Evolutionary conservation across 2,888 invertebrate genomes (phyloP), one percentile per base, ranked within the genome.

Genomic region (Pandemis corylana): DNA sequence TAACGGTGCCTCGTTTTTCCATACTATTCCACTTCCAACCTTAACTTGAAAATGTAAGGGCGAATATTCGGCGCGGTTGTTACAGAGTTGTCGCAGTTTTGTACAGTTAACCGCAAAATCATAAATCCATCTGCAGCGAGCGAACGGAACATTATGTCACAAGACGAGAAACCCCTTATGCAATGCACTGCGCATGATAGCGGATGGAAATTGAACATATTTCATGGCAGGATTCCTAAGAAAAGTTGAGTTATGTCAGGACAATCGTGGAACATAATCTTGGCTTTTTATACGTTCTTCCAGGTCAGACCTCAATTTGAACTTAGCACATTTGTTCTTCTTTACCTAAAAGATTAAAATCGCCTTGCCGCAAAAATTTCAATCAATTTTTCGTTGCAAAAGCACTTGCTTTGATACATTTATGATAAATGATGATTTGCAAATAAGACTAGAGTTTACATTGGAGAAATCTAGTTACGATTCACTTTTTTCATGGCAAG

Each of bases 51-150:
- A 28, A 0, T n/a, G 15, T 76, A 78, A 76, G 75, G 78, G 77
- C 77, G 28, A 59, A 44, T 62, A 59, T 64, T 12, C 15, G 46
- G 20, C 13, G 46, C 9, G n/a, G n/a, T 41, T 46, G 36, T 68
- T 64, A 67, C 28, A 62, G 20, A 76, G 68, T 64, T 71, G 71
- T 72, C 64, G 68, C 77, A 83, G 79, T 85, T 86, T 85, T 86
- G 85, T 85, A 86, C 87, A 84, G 83, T 85, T 85, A 86, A 87
- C 87, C 85, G 80, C 88, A 84, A 83, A 88, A 86, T 87, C 87
- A 85, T 88, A 87, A 87, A 88, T 86, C 84, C 81, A 80, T 84
- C 80, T 80, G 79, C 79, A 80, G 76, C 76, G 77, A 79, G 77
- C 77, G 77, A 79, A 76, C 81, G 77, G 83, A 84, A 80, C 84